Conservation (phyloP, 2,888 invertebrate genomes). For the Agonopterix subpropinquella region DNA sequence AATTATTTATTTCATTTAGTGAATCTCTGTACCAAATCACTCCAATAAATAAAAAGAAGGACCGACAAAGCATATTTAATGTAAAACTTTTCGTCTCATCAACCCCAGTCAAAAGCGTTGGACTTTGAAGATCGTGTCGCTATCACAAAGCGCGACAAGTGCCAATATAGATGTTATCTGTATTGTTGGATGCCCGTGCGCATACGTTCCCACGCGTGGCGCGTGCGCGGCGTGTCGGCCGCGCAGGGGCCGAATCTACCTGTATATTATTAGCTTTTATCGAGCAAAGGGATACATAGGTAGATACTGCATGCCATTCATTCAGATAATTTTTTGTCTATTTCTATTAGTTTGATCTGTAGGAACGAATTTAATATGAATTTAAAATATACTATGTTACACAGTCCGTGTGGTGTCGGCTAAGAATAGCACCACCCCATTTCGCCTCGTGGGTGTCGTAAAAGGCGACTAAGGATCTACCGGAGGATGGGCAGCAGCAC, state of each 20-base stretch:
- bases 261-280: slow-evolving; percentile 5
- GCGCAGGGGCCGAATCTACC: slow-evolving; percentile 6
- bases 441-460: too few relatives aligned
- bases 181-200: slow-evolving; percentile 23
- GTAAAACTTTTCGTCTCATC: slow-evolving; percentile 29
- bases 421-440: too few relatives aligned
- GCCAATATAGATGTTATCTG: slow-evolving; percentile 46
- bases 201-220: slow-evolving; percentile 40
- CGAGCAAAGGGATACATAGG: too few relatives aligned
- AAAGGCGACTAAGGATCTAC: too few relatives aligned
- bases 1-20: too few relatives aligned
- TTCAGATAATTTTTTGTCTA: too few relatives aligned
- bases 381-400: too few relatives aligned
- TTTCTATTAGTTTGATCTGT: too few relatives aligned
- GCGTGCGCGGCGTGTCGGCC: slow-evolving; percentile 15
- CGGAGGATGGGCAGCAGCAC: too few relatives aligned
- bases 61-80: slow-evolving; percentile 19
- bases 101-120: slow-evolving; percentile 27
- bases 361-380: too few relatives aligned
- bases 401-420: too few relatives aligned
- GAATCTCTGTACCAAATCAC: neutral
- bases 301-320: too few relatives aligned
- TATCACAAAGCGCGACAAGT: slow-evolving; percentile 37
- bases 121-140: slow-evolving; percentile 24
- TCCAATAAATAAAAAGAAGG: neutral